These are phyloP conservation scores for Ectropis grisescens DNA, from an alignment of 1,140 invertebrate genomes.

Conservation along the genomic window DNA sequence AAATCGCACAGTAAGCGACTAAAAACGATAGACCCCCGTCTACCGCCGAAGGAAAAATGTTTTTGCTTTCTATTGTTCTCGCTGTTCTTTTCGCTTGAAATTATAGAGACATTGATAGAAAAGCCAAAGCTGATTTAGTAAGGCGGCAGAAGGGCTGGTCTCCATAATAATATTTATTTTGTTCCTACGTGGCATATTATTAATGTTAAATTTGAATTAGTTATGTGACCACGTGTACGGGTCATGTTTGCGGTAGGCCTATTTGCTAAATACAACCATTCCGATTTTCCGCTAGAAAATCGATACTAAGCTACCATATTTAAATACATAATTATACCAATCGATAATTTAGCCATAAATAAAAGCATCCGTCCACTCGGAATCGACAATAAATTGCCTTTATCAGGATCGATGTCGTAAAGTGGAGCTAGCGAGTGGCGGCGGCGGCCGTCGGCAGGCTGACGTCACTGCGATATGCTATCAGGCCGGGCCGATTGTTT, in stretches of 20 bases:
- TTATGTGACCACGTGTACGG: not conserved
- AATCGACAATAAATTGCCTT: constrained; percentile 32
- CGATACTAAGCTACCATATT: too few species aligned
- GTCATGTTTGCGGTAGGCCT: not conserved
- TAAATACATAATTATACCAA: not conserved
- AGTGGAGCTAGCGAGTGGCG: too few species aligned
- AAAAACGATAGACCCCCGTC: too few species aligned
- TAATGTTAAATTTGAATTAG: not conserved
- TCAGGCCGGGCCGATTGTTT: constrained; percentile 27
- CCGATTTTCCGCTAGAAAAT: too few species aligned
- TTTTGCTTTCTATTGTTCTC: too few species aligned
- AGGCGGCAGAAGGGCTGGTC: too few species aligned
- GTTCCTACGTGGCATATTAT: not conserved
- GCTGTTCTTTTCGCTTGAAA: too few species aligned
- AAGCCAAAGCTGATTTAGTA: too few species aligned
- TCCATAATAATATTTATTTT: not conserved
- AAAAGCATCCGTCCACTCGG: constrained; percentile 13
- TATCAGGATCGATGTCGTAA: constrained; percentile 53
- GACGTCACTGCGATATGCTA: constrained; percentile 50
- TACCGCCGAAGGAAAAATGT: too few species aligned
- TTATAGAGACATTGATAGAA: too few species aligned
- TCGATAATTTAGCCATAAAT: not conserved
- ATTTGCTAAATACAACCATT: too few species aligned
- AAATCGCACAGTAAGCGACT: too few species aligned
- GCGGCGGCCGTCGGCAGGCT: constrained; percentile 11